phyloP scores from a whole-genome alignment of 2,113 vertebrate species.

The Phaethornis superciliosus region DNA sequence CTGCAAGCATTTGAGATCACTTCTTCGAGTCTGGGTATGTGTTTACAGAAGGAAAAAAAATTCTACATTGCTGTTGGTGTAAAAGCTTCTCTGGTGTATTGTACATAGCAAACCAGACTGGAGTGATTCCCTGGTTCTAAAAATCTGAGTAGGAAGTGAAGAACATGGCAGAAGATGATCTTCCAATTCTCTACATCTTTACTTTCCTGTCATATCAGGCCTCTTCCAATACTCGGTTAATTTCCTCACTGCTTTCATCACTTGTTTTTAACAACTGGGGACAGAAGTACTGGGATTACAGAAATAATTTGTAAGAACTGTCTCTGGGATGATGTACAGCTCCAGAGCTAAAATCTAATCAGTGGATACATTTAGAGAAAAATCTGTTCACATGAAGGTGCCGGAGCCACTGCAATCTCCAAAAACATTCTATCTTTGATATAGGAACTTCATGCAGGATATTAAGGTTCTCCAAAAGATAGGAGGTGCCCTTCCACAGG shows the following conservation, averaged over 20 bases:
- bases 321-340: neutral
- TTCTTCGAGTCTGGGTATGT: neutral
- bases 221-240: neutral
- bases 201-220: neutral
- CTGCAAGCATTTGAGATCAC: neutral
- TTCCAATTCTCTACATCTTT: neutral
- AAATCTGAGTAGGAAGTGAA: neutral
- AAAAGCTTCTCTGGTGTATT: neutral
- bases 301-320: neutral
- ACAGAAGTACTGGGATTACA: neutral
- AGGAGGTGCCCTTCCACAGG: neutral
- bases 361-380: neutral
- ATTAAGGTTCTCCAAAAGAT: conserved; percentile 24
- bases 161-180: neutral
- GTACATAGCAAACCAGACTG: neutral
- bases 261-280: neutral
- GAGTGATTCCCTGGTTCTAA: neutral
- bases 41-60: neutral
- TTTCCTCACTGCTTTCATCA: neutral
- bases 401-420: neutral
- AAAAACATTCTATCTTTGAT: neutral
- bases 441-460: neutral
- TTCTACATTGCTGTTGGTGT: neutral
- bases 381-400: neutral
- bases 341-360: neutral